Evolutionary conservation across 2,888 invertebrate genomes (phyloP), one percentile per base, ranked within the genome.

Genomic region (Eumerus sabulonum): DNA sequence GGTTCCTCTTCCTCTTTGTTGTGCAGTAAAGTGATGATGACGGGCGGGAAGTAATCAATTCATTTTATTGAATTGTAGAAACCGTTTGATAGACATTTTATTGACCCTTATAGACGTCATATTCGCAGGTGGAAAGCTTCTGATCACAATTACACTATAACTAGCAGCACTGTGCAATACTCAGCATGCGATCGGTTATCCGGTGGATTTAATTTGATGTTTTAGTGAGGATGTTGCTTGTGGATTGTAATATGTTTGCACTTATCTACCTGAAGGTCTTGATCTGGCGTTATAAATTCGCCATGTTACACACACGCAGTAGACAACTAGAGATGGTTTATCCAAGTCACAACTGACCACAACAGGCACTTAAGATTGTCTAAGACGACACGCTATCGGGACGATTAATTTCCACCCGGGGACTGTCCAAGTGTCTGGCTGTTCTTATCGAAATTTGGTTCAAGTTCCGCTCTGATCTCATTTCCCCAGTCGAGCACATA

Each of bases 11-110:
- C 27, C 27, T 27, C 27, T 27, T 27, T 27, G 27, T 27, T 27
- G 27, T 7, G n/a, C 27, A 11, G 40, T 11, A 3, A n/a, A 40
- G 27, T 2, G 19, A 14, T 7, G 48, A 12, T 13, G 44, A 14
- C 1, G 17, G 50, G 35, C 11, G 44, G 40, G 35, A 5, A 57
- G 27, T 40, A 60, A 60, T 74, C 35, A 44, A 54, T 47, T 42
- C 68, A 68, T 70, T 57, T 76, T 63, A 76, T 70, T 68, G 63
- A 47, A 53, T 45, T 54, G 38, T 62, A 50, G 53, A 9, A 74
- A 74, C 56, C 68, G 74, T 79, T 79, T 56, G 68, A 74, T 79
- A 79, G 68, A 79, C 63, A 64, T 79, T 79, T 79, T 79, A 79
- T 79, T 74, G 70, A 59, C 74, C 56, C 53, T 74, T 64, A 64